These are phyloP conservation scores for Sebastes flavidus DNA, from an alignment of 2,797 vertebrate species.

Conservation along the genomic window DNA sequence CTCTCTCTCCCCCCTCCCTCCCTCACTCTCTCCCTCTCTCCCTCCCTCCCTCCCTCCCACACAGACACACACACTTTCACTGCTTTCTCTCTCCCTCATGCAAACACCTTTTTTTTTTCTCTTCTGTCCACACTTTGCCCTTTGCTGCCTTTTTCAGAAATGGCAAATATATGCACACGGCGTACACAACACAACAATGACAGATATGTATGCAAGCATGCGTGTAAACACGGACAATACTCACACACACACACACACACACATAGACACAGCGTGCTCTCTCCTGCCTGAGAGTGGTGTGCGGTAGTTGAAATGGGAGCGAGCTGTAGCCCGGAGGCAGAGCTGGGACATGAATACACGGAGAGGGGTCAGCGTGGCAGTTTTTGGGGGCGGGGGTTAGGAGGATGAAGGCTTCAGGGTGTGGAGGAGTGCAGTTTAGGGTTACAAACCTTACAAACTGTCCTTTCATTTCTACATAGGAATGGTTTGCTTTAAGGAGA, in stretches of 20 bases:
- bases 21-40: fast-evolving
- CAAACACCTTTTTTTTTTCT: conserved; percentile 36
- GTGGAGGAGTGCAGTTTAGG: conserved; percentile 51
- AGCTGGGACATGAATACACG: conserved; percentile 56
- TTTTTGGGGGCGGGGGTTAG: conserved; percentile 38
- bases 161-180: conserved; percentile 55
- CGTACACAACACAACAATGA: conserved; percentile 40
- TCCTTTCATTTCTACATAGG: conserved; percentile 52
- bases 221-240: conserved; percentile 67
- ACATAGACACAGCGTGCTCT: conserved; percentile 10
- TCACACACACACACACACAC: conserved; percentile 14
- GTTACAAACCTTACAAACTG: conserved; percentile 62
- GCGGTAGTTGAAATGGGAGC: conserved; percentile 63
- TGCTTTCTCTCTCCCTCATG: conserved; percentile 3
- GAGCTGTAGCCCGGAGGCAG: conserved; percentile 60
- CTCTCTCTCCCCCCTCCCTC: not conserved
- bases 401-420: conserved; percentile 54
- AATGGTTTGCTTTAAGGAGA: conserved; percentile 27
- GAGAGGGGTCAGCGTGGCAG: conserved; percentile 64
- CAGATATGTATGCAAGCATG: conserved; percentile 61
- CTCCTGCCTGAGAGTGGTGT: conserved; percentile 42
- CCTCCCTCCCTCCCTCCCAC: not conserved
- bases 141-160: conserved; percentile 70
- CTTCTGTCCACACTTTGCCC: conserved; percentile 48
- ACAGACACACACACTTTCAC: not conserved